phyloP scores from a whole-genome alignment of 2,888 invertebrate genomes.

The Griposia aprilina region DNA sequence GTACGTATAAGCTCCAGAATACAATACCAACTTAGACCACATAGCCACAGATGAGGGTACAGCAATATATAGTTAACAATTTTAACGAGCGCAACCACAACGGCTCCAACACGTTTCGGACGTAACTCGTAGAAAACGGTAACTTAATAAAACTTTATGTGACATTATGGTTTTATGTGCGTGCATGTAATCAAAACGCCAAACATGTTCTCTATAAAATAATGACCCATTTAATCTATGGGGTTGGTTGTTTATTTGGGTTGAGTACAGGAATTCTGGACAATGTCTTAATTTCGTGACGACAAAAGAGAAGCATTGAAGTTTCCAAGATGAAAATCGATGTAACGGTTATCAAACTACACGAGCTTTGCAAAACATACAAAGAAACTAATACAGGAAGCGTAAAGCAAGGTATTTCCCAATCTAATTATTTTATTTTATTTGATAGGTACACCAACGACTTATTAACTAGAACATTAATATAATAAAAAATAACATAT shows the following conservation, averaged over 20 bases:
- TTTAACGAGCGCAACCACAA: constrained; percentile 45
- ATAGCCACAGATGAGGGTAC: constrained; percentile 25
- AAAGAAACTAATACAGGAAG: background rate
- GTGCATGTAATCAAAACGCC: constrained; percentile 37
- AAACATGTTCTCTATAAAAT: constrained; percentile 40
- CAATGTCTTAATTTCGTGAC: constrained; percentile 5
- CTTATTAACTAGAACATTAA: too few relatives aligned
- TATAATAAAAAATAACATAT: too few relatives aligned
- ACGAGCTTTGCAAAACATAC: background rate
- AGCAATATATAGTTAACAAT: constrained; percentile 47
- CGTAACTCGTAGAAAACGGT: constrained; percentile 57
- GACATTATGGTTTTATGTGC: constrained; percentile 57
- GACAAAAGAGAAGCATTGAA: background rate
- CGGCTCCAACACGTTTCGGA: constrained; percentile 42
- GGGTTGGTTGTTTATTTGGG: background rate
- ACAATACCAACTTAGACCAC: constrained; percentile 25
- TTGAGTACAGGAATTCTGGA: background rate
- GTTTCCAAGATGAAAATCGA: background rate
- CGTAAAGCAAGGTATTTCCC: background rate
- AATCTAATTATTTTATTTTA: constrained; percentile 10
- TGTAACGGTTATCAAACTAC: background rate
- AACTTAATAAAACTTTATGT: constrained; percentile 64
- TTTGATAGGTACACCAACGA: too few relatives aligned
- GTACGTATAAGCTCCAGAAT: constrained; percentile 1
- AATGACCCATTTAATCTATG: constrained; percentile 33